Percentiles rank a stretch among this genome's conserved stretches.
Evolutionary conservation across 1,140 invertebrate genomes (phyloP).

Genomic region (Galendromus occidentalis): DNA sequence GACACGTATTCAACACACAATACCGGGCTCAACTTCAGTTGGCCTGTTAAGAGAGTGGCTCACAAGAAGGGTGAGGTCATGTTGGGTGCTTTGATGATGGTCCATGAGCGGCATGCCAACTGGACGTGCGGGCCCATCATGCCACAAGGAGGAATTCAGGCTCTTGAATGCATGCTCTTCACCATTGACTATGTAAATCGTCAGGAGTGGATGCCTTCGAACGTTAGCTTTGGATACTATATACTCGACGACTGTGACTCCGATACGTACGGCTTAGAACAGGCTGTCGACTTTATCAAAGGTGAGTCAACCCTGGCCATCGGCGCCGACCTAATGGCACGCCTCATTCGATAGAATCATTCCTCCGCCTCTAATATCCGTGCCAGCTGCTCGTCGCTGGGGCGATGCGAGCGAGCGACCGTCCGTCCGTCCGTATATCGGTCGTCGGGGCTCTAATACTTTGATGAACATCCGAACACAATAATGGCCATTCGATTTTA

Average conservation of each 20-base stretch:
- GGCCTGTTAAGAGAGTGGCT: constrained; percentile 68
- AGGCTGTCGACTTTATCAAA: constrained; percentile 92
- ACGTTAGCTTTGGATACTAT: constrained; percentile 61
- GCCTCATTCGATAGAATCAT: too few relatives aligned
- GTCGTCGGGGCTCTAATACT: too few relatives aligned
- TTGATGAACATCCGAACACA: too few relatives aligned
- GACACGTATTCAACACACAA: not conserved
- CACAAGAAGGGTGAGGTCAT: constrained; percentile 54
- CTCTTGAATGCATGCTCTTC: constrained; percentile 75
- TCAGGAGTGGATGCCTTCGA: constrained; percentile 40
- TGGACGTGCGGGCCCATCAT: constrained; percentile 67
- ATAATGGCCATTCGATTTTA: too few relatives aligned
- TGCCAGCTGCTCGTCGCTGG: too few relatives aligned
- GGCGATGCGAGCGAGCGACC: too few relatives aligned
- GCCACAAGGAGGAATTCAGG: constrained; percentile 73
- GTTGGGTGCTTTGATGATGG: constrained; percentile 82
- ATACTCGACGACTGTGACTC: constrained; percentile 87
- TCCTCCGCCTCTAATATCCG: too few relatives aligned
- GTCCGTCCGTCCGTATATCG: too few relatives aligned
- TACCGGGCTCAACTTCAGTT: constrained; percentile 28
- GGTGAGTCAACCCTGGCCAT: constrained; percentile 45
- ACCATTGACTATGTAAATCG: constrained; percentile 64
- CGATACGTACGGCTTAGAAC: constrained; percentile 84
- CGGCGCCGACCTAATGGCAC: too few relatives aligned
- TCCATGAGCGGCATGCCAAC: constrained; percentile 65